phyloP scores from a whole-genome alignment of 2,888 invertebrate species.

The Ametastegia equiseti region DNA sequence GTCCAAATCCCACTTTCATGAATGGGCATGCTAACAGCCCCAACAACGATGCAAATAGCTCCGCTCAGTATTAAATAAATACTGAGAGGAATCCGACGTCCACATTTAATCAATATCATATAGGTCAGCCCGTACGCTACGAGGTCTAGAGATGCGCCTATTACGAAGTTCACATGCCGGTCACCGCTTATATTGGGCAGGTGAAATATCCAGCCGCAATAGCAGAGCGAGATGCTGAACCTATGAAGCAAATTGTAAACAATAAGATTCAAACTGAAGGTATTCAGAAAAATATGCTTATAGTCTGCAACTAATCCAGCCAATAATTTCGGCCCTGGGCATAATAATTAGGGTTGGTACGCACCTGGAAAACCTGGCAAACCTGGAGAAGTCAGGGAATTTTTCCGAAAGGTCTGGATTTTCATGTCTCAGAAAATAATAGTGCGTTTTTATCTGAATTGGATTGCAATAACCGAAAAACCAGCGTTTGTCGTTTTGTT shows the following conservation, averaged over 20 bases:
- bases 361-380: too few relatives aligned
- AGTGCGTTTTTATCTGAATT: too few relatives aligned
- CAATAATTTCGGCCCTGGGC: too few relatives aligned
- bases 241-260: slow-evolving; percentile 63
- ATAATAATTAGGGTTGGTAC: too few relatives aligned
- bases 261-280: slow-evolving; percentile 56
- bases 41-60: slow-evolving; percentile 72
- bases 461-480: too few relatives aligned
- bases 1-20: slow-evolving; percentile 54
- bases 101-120: slow-evolving; percentile 72
- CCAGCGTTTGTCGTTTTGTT: too few relatives aligned
- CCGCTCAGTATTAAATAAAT: slow-evolving; percentile 74
- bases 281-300: too few relatives aligned
- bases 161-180: slow-evolving; percentile 76
- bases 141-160: slow-evolving; percentile 77
- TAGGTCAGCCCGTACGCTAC: slow-evolving; percentile 73
- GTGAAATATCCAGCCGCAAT: slow-evolving; percentile 74
- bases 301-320: too few relatives aligned
- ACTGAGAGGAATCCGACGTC: slow-evolving; percentile 74
- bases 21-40: slow-evolving; percentile 65
- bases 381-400: too few relatives aligned
- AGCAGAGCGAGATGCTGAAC: slow-evolving; percentile 76
- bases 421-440: too few relatives aligned
- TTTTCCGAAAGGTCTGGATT: too few relatives aligned
- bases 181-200: slow-evolving; percentile 75